Percentiles rank a stretch among this genome's conserved stretches.
phyloP scores from a whole-genome alignment of 2,888 invertebrate genomes.

The Rhodophaea formosa region DNA sequence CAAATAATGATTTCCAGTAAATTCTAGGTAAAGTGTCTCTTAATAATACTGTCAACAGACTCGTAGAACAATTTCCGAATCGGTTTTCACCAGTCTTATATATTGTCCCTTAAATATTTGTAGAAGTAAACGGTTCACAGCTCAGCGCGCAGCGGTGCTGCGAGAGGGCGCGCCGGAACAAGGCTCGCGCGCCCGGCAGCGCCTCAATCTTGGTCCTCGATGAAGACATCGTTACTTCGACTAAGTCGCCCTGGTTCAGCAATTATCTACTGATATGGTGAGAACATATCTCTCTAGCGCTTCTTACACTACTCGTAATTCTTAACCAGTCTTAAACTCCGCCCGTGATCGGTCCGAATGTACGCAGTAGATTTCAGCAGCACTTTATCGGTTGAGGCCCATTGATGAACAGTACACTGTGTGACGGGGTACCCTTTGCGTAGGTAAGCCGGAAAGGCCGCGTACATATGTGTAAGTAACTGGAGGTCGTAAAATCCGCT shows the following conservation, averaged over 20 bases:
- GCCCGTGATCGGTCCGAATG: slow-evolving; percentile 41
- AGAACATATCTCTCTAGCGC: slow-evolving; percentile 54
- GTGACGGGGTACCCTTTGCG: slow-evolving; percentile 87
- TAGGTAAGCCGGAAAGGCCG: slow-evolving; percentile 90
- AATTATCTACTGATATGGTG: slow-evolving; percentile 71
- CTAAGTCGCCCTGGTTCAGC: slow-evolving; percentile 43
- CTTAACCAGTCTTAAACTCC: slow-evolving; percentile 73
- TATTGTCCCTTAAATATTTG: slow-evolving; percentile 48
- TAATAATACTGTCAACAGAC: slow-evolving; percentile 41
- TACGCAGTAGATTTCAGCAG: slow-evolving; percentile 21
- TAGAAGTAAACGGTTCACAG: slow-evolving; percentile 56
- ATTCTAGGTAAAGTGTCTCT: slow-evolving; percentile 34
- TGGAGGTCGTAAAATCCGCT: slow-evolving; percentile 88
- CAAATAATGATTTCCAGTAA: slow-evolving; percentile 37
- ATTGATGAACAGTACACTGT: slow-evolving; percentile 55
- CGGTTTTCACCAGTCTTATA: slow-evolving; percentile 57
- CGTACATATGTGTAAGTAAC: slow-evolving; percentile 90
- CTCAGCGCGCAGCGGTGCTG: slow-evolving; percentile 40
- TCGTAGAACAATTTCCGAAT: slow-evolving; percentile 41
- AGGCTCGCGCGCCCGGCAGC: slow-evolving; percentile 34
- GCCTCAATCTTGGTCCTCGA: slow-evolving; percentile 60
- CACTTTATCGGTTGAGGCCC: slow-evolving; percentile 67
- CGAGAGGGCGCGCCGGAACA: slow-evolving; percentile 27
- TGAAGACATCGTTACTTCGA: slow-evolving; percentile 51
- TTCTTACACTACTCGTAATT: slow-evolving; percentile 58